Conservation (phyloP, 2,888 invertebrate genomes). For the Mechanitis messenoides region DNA sequence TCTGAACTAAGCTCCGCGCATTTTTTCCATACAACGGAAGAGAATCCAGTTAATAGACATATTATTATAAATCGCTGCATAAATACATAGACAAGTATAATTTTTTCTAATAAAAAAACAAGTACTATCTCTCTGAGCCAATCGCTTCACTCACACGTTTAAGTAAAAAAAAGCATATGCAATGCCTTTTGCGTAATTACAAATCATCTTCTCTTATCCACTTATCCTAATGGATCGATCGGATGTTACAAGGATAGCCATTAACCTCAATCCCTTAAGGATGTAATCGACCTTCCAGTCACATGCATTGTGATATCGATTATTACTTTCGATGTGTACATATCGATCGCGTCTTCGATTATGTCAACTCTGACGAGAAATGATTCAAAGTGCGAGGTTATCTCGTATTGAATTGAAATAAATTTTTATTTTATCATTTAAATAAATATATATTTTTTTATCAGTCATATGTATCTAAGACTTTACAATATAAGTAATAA, state of each 20-base stretch:
- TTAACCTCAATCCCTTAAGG: slow-evolving; percentile 64
- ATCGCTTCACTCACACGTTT: too few relatives aligned
- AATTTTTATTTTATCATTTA: slow-evolving; percentile 17
- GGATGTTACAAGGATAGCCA: slow-evolving; percentile 47
- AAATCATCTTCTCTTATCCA: slow-evolving; percentile 28
- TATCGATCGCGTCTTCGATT: slow-evolving; percentile 39
- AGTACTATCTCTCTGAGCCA: too few relatives aligned
- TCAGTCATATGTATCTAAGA: too few relatives aligned
- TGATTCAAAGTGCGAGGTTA: slow-evolving; percentile 35
- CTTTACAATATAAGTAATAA: too few relatives aligned
- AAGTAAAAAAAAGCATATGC: not conserved
- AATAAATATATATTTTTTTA: not conserved
- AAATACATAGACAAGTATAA: too few relatives aligned
- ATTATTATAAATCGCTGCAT: too few relatives aligned
- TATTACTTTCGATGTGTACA: slow-evolving; percentile 42
- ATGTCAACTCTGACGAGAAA: slow-evolving; percentile 42
- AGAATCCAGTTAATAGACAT: too few relatives aligned
- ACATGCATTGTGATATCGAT: slow-evolving; percentile 49
- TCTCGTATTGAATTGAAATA: slow-evolving; percentile 20
- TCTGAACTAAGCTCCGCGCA: too few relatives aligned
- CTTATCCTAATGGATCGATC: slow-evolving; percentile 55
- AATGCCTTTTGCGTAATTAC: not conserved
- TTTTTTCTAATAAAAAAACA: too few relatives aligned
- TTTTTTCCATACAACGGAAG: too few relatives aligned
- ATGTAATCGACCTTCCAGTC: slow-evolving; percentile 54